Conservation (phyloP, 2,113 vertebrate genomes). For the Cephalopholis sonnerati region DNA sequence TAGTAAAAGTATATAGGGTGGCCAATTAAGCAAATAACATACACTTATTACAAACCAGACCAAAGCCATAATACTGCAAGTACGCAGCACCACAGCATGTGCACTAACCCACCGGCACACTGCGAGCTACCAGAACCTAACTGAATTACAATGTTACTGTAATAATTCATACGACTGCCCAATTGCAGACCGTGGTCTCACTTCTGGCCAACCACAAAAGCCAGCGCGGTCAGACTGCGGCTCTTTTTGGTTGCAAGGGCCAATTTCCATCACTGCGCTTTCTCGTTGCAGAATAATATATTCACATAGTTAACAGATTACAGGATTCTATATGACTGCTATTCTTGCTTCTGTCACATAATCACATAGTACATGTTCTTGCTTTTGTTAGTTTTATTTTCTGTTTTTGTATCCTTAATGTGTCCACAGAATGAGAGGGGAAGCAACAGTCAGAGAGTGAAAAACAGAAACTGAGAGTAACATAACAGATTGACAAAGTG, state of each 20-base stretch:
- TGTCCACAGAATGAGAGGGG: background rate
- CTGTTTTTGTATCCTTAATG: background rate
- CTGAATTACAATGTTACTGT: conserved; percentile 10
- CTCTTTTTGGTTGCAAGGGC: conserved; percentile 5
- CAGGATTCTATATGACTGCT: background rate
- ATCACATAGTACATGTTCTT: background rate
- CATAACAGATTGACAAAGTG: background rate
- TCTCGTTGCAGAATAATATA: background rate
- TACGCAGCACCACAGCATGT: background rate
- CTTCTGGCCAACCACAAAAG: conserved; percentile 28
- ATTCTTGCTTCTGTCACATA: background rate
- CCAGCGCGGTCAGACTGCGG: conserved; percentile 43
- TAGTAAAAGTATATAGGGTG: background rate
- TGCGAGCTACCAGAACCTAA: background rate
- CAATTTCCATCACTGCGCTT: background rate
- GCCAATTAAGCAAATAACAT: background rate
- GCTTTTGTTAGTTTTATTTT: background rate
- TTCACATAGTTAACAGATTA: background rate
- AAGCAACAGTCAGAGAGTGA: background rate
- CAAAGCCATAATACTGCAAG: background rate
- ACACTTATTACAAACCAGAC: background rate
- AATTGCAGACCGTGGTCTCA: background rate
- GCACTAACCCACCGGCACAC: background rate
- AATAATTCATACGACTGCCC: conserved; percentile 15
- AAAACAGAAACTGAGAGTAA: background rate